Evolutionary conservation across 2,797 vertebrate species (phyloP), one percentile per base, ranked within the genome.

Genomic region (Lemur catta): DNA sequence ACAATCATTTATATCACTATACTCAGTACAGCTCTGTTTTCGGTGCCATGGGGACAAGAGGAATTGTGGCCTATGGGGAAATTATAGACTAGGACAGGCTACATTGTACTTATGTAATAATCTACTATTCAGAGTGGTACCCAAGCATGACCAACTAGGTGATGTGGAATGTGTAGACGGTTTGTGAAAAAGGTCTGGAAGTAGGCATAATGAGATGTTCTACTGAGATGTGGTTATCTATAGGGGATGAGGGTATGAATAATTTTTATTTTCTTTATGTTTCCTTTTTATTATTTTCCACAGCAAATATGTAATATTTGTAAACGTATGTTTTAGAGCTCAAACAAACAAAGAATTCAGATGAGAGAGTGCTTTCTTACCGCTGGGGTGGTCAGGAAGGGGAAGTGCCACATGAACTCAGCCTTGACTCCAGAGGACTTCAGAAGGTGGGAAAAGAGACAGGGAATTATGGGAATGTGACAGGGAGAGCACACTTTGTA

Each of bases 251-350:
- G 14, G 6, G 3, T 28, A 30, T 55, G 15, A 76, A 88, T 57
- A 55, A 55, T 57, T 86, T 96, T 57, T 61, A 82, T 82, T 93
- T 92, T 95, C 46, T 74, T 95, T 80, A 88, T 33, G 26, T 75
- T 95, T 74, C 20, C 30, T 46, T 81, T 15, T 35, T 4, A 67
- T 67, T 55, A 3, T 46, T 79, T 63, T 86, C 59, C 46, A 35
- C 41, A 55, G 61, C 35, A 4, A 85, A 61, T 52, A 50, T 30
- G 15, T 81, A 82, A 43, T 79, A 41, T 55, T 75, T 67, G n/a
- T 13, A 33, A 94, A 55, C 3, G 71, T 71, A 72, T 17, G 10
- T 65, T 78, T 84, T 52, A 35, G 59, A 93, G 13, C 2, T 61
- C 52, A 74, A 52, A 57, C n/a, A 55, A 71, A 41, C 2, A 26